Percentiles rank a stretch among this genome's conserved stretches.
Conservation (phyloP, 2,797 vertebrate genomes). For the Antrozous pallidus region DNA sequence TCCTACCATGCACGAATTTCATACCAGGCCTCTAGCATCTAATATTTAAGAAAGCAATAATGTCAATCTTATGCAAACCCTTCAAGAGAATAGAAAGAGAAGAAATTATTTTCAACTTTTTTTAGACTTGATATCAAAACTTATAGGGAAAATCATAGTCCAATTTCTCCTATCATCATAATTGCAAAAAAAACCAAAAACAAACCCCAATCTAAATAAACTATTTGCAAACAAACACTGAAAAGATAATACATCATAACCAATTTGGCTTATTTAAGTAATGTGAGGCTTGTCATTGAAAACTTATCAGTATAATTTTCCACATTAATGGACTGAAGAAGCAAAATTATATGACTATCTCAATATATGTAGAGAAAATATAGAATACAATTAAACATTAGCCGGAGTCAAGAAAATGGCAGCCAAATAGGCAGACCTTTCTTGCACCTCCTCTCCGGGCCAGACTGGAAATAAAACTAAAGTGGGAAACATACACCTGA, state of each 20-base stretch:
- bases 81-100: not conserved
- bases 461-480: too few species aligned
- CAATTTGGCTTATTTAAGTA: not conserved
- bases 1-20: too few species aligned
- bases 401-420: too few species aligned
- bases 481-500: too few species aligned
- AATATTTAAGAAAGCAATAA: constrained; percentile 5
- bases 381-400: not conserved
- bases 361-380: not conserved
- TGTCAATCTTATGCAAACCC: not conserved
- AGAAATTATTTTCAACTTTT: not conserved
- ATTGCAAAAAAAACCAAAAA: not conserved
- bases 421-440: too few species aligned
- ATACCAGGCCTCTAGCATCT: too few species aligned
- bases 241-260: not conserved
- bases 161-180: not conserved
- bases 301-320: not conserved
- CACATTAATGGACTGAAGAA: not conserved
- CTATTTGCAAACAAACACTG: not conserved
- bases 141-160: not conserved
- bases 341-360: not conserved
- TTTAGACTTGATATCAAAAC: not conserved
- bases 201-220: not conserved
- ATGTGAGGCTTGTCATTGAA: not conserved
- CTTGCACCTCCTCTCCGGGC: too few species aligned